These are phyloP conservation scores for Eupsilia transversa DNA, from an alignment of 2,888 invertebrate species.

Conservation along the genomic window DNA sequence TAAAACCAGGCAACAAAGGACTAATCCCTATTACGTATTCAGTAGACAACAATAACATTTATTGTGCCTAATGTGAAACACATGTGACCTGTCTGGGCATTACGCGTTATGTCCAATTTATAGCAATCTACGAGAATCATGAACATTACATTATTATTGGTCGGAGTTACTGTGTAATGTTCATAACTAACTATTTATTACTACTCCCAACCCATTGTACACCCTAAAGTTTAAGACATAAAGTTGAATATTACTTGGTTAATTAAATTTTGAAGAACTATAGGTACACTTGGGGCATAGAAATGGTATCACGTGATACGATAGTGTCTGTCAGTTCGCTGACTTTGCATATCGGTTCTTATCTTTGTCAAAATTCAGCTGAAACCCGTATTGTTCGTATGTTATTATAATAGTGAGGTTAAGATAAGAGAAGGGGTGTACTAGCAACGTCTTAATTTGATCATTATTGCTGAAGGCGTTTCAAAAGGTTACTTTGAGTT, in stretches of 20 bases:
- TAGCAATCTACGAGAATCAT: slow-evolving; percentile 51
- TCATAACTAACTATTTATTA: slow-evolving; percentile 34
- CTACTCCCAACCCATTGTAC: neutral
- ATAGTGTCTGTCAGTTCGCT: slow-evolving; percentile 56
- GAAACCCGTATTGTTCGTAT: slow-evolving; percentile 47
- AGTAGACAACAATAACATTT: slow-evolving; percentile 57
- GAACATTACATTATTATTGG: slow-evolving; percentile 57
- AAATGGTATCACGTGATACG: slow-evolving; percentile 43
- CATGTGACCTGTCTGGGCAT: slow-evolving; percentile 50
- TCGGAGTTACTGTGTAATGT: slow-evolving; percentile 41
- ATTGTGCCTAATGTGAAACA: slow-evolving; percentile 58
- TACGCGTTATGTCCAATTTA: slow-evolving; percentile 60
- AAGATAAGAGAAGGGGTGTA: slow-evolving; percentile 55
- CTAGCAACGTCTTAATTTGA: slow-evolving; percentile 48
- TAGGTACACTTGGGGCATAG: slow-evolving; percentile 27
- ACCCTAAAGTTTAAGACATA: neutral
- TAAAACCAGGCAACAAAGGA: slow-evolving; percentile 48
- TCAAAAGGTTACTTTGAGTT: slow-evolving; percentile 30
- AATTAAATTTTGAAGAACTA: slow-evolving; percentile 25
- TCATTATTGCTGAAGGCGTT: slow-evolving; percentile 28
- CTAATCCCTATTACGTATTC: slow-evolving; percentile 55
- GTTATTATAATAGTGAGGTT: slow-evolving; percentile 59
- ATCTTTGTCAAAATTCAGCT: slow-evolving; percentile 62
- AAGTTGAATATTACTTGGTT: slow-evolving; percentile 9
- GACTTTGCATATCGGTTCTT: slow-evolving; percentile 53